Evolutionary conservation across 2,113 vertebrate species (phyloP).

Genomic region (Balaeniceps rex): DNA sequence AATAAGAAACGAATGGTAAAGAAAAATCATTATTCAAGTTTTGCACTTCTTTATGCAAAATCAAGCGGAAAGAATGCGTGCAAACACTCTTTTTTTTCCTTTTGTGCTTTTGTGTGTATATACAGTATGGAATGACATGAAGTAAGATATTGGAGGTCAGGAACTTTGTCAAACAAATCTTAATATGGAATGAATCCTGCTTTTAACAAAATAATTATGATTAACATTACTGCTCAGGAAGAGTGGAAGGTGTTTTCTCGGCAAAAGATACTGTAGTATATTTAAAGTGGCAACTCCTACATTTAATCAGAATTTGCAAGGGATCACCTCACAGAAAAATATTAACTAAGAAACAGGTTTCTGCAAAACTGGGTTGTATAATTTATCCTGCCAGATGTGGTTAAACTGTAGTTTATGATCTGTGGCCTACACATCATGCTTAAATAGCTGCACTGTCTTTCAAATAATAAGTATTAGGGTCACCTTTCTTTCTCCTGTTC

Average conservation of each 20-base stretch:
- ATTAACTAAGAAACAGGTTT: not conserved
- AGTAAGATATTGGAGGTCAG: not conserved
- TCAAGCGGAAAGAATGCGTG: not conserved
- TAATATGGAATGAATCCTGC: not conserved
- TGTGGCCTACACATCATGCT: slow-evolving; percentile 31
- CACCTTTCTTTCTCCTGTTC: slow-evolving; percentile 9
- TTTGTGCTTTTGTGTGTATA: not conserved
- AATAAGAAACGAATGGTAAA: not conserved
- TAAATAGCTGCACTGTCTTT: slow-evolving; percentile 18
- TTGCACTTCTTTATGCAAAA: not conserved
- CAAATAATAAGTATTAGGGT: slow-evolving; percentile 20
- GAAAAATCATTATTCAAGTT: not conserved
- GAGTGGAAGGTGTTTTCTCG: not conserved
- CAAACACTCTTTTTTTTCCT: not conserved
- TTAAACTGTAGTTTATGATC: slow-evolving; percentile 22
- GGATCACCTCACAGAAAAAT: not conserved
- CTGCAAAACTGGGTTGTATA: not conserved
- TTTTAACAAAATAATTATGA: not conserved
- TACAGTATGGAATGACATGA: not conserved
- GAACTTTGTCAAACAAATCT: not conserved
- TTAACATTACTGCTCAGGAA: not conserved
- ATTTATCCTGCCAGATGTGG: slow-evolving; percentile 24
- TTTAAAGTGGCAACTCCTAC: not conserved
- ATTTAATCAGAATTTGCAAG: slow-evolving; percentile 25
- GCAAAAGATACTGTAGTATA: not conserved